phyloP scores from a whole-genome alignment of 2,888 invertebrate species.

The Keiferia lycopersicella region DNA sequence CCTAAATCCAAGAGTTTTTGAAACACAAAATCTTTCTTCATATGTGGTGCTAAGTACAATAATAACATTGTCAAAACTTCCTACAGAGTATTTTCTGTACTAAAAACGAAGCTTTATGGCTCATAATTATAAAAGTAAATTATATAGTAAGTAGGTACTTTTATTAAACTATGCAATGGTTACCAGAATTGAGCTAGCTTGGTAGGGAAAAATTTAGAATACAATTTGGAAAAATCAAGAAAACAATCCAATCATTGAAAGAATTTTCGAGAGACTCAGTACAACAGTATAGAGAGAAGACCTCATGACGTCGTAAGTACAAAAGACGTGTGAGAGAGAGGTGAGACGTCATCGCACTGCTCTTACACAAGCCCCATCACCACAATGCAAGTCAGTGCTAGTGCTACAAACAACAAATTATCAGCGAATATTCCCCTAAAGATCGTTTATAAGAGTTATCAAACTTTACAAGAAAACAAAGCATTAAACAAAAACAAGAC shows the following conservation, averaged over 20 bases:
- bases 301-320: conserved; percentile 16
- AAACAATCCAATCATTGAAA: conserved; percentile 17
- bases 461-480: not conserved
- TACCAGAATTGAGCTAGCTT: conserved; percentile 20
- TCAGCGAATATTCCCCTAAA: conserved; percentile 29
- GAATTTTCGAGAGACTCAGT: not conserved
- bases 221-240: conserved; percentile 17
- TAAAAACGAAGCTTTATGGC: no score
- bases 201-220: conserved; percentile 21
- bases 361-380: conserved; percentile 57
- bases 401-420: conserved; percentile 61
- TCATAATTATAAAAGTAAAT: no score
- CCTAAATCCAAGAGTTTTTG: no score
- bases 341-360: conserved; percentile 25
- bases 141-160: not conserved
- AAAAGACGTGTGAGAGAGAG: conserved; percentile 21
- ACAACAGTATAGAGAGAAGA: not conserved
- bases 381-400: conserved; percentile 63
- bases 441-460: not conserved
- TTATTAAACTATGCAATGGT: conserved; percentile 11
- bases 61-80: no score
- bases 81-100: no score
- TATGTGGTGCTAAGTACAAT: no score
- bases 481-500: not conserved
- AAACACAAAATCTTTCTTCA: no score